These are phyloP conservation scores for Catajapyx aquilonaris DNA, from an alignment of 1,140 invertebrate genomes.

Conservation along the genomic window DNA sequence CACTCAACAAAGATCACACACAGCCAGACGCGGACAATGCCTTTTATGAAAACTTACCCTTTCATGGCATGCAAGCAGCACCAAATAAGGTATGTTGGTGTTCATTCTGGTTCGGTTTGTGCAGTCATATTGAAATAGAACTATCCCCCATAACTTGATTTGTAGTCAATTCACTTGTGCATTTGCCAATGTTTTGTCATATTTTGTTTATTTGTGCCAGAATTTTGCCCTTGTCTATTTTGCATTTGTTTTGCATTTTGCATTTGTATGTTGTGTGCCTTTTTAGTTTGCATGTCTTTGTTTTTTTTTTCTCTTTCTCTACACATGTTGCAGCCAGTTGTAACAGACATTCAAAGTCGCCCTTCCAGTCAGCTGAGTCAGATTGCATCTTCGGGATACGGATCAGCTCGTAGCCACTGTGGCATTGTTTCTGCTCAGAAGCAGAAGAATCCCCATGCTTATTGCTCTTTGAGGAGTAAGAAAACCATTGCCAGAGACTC, in stretches of 20 bases:
- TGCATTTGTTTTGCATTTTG: too few species aligned
- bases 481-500: not conserved
- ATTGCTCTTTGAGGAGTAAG: not conserved
- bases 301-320: conserved; percentile 8
- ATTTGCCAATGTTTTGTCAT: too few species aligned
- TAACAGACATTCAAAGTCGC: conserved; percentile 14
- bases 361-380: conserved; percentile 26
- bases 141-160: too few species aligned
- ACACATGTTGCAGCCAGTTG: conserved; percentile 5
- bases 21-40: conserved; percentile 27
- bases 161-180: too few species aligned
- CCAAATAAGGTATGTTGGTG: conserved; percentile 56
- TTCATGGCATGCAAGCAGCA: conserved; percentile 73
- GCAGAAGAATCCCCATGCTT: not conserved
- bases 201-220: too few species aligned
- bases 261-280: too few species aligned
- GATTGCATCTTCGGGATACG: conserved; percentile 32
- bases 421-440: conserved; percentile 18
- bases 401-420: conserved; percentile 31
- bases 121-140: not conserved
- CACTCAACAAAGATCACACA: conserved; percentile 8
- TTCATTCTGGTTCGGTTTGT: conserved; percentile 1
- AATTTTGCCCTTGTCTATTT: too few species aligned
- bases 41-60: conserved; percentile 82
- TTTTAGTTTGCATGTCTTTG: conserved; percentile 1